Evolutionary conservation across 2,888 invertebrate genomes (phyloP).

Genomic region (Tenthredo livida): DNA sequence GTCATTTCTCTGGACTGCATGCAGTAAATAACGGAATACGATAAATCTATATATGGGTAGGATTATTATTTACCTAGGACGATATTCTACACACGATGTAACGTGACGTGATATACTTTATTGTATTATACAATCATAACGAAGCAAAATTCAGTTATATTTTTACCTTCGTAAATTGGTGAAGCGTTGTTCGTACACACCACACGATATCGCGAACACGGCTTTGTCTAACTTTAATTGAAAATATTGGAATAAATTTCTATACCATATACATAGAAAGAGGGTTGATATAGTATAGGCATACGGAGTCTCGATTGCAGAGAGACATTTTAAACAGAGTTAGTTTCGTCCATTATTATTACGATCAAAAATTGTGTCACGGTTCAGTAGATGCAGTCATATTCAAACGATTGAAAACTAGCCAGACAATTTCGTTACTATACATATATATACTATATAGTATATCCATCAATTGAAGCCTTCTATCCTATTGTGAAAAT

Average conservation of each 20-base stretch:
- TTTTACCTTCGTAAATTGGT: conserved; percentile 24
- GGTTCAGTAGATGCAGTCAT: conserved; percentile 28
- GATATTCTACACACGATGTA: not conserved
- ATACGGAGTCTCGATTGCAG: not conserved
- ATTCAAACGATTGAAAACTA: conserved; percentile 43
- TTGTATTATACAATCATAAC: conserved; percentile 7
- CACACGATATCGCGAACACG: conserved; percentile 71
- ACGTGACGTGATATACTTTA: conserved; percentile 15
- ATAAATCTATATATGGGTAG: not conserved
- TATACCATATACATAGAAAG: conserved; percentile 61
- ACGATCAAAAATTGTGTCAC: conserved; percentile 16
- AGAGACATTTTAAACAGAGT: conserved; percentile 22
- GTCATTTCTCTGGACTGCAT: not conserved
- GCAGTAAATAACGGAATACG: not conserved
- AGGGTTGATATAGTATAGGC: not conserved
- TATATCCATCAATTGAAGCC: not conserved
- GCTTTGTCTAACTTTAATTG: conserved; percentile 77
- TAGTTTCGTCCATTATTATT: conserved; percentile 29
- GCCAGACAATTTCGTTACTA: conserved; percentile 27
- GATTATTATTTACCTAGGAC: not conserved
- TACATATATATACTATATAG: too few relatives aligned
- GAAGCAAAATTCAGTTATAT: conserved; percentile 23
- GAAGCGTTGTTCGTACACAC: conserved; percentile 58
- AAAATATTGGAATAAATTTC: conserved; percentile 78
- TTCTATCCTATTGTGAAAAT: not conserved